Evolutionary conservation across 2,797 vertebrate genomes (phyloP), one percentile per base, ranked within the genome.

Genomic region (Semaprochilodus insignis): DNA sequence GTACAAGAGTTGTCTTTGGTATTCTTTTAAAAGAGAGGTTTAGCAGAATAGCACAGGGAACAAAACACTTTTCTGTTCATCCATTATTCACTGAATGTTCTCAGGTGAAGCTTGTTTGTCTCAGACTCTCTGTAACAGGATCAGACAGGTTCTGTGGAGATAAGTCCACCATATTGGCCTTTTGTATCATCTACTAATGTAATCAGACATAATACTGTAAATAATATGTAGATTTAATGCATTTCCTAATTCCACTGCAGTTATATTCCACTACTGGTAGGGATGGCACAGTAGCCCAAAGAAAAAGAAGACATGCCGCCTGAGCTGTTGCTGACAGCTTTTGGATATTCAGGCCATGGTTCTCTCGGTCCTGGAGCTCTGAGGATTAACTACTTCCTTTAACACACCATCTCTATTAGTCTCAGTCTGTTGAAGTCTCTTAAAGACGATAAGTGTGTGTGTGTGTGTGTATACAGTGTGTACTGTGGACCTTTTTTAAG

Each of bases 41-140:
- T 23, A 25, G 31, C 31, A 31, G 44, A 73, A 73, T 4, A 54
- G 16, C 51, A 34, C 16, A 52, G 25, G 19, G 51, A 73, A 55
- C 23, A 72, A 31, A 13, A 73, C 51, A 73, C 71, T 73, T 5
- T 17, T 31, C 17, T 21, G 6, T 55, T 55, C 71, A 73, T 73
- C 71, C 71, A 73, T 73, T 73, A 73, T 73, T 73, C 23, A 73
- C 48, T 54, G 51, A 54, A 48, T 54, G 23, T 48, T 54, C 51
- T 73, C 71, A 73, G 71, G 65, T 67, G 31, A 67, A 40, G 16
- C 48, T 8, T 73, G 25, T 73, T 71, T 25, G 51, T 54, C 51
- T 31, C 15, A 31, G 6, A 51, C 67, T 11, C 16, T 73, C 15
- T 55, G 51, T 54, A 73, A 73, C 51, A 54, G 51, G 71, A 54